Percentiles rank a stretch among this genome's conserved stretches.
Evolutionary conservation across 2,888 invertebrate species (phyloP).

Genomic region (Polymixis lichenea): DNA sequence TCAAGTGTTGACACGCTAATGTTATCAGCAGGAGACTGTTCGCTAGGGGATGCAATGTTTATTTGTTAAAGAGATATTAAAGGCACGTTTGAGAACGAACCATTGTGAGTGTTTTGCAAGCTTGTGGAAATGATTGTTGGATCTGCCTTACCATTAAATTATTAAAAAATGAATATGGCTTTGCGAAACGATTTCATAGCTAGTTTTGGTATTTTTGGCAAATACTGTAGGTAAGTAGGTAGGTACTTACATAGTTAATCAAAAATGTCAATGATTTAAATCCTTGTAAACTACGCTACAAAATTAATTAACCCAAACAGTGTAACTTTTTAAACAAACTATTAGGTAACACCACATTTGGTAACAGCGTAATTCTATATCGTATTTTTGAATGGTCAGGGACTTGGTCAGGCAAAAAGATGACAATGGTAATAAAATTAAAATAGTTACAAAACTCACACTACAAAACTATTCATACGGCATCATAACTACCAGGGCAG

Average conservation of each 20-base stretch:
- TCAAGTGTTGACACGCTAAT: constrained; percentile 48
- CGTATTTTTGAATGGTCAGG: background rate
- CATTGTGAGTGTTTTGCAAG: background rate
- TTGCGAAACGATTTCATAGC: background rate
- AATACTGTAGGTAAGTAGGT: too few relatives aligned
- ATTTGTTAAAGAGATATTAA: constrained; percentile 60
- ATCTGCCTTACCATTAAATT: background rate
- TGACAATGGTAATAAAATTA: background rate
- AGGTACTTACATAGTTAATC: background rate
- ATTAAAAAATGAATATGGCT: background rate
- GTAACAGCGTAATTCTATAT: background rate
- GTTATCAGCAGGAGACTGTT: constrained; percentile 53
- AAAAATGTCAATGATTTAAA: background rate
- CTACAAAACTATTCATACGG: constrained; percentile 41
- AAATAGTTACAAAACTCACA: constrained; percentile 3
- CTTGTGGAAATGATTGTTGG: background rate
- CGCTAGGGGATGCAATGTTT: constrained; percentile 65
- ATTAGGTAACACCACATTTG: too few relatives aligned
- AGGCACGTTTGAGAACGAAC: constrained; percentile 22
- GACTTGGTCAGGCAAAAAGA: background rate
- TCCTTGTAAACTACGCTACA: background rate
- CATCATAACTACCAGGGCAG: constrained; percentile 45
- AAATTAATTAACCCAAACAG: background rate
- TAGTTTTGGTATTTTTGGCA: background rate
- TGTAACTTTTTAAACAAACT: background rate